Base-by-base conservation (phyloP, 2,113 vertebrate genomes). In the Salvelinus sp. region DNA sequence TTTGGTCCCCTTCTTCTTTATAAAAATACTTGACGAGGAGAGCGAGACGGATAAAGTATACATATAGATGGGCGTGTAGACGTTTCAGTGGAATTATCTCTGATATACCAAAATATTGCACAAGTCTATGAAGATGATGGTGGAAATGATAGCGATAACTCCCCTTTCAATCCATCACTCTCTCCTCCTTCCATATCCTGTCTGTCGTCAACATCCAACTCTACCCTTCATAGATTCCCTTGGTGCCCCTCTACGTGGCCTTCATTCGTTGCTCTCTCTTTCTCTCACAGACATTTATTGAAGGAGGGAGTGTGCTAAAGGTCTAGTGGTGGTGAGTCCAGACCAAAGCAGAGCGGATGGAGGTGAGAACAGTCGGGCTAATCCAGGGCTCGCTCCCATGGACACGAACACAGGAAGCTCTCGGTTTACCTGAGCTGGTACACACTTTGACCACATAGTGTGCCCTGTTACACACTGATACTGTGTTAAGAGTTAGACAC, bases 1-100 rank as follows among this genome's bases (percentile, higher is more conserved):
- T 87, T 86, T 87, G 81, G 84, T 82, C 71, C 76, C 23, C n/a
- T n/a, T n/a, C 72, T 50, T 33, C 78, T 88, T 83, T 83, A 78
- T 77, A 74, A 86, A 91, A 88, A 86, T 82, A 86, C 71, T 76
- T 72, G 58, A 16, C 6, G 30, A 18, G 77, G 73, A 80, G 77
- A 79, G 69, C 50, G 47, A 77, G 69, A 82, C 75, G 77, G 79
- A 84, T 80, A 65, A 75, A 86, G 71, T 71, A 47, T 72, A 75
- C 13, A 69, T 68, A 38, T 73, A 73, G 57, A 69, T 64, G 70
- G 58, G 54, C 3, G 54, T 58, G 77, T 50, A 71, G 67, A 78
- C 28, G 30, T 28, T 66, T 38, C 50, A 79, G 60, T 57, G 1
- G 69, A 7, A 10, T 18, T 48, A 62, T n/a, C 58, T 62, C 18